Evolutionary conservation across 1,140 invertebrate species (phyloP), one percentile per base, ranked within the genome.

Genomic region (Orius laevigatus): DNA sequence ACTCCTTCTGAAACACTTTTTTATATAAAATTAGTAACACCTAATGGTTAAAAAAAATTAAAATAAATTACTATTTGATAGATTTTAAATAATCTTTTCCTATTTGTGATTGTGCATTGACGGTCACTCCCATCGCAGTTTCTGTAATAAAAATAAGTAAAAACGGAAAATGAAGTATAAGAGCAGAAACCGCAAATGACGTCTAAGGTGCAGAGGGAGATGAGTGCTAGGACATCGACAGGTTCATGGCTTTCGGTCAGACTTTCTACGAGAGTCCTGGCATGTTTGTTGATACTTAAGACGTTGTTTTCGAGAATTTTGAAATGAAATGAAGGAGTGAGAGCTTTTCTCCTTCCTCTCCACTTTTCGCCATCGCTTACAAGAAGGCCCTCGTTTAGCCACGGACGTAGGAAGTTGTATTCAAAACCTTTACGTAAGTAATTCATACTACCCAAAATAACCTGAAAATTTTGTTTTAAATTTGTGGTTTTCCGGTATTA

Each of bases 131-230:
- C 79, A 83, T 82, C 2, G 76, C 75, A 43, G 72, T 77, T 54
- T 79, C 77, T 69, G 58, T 2, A 57, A 56, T 45, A 50, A 41
- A 45, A 49, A 51, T n/a, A n/a, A n/a, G n/a, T n/a, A n/a, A 55
- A 38, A 54, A 53, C 15, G 11, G 9, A 43, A 14, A n/a, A 14
- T 8, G 16, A 16, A 12, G 8, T 18, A 18, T 11, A 48, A 40
- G n/a, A n/a, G n/a, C n/a, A n/a, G n/a, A n/a, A 19, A 70, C 70
- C 64, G 59, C 79, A 81, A 51, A 84, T 81, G 33, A 80, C 72
- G 56, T 85, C 81, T 18, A 84, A 60, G 8, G 79, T 66, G 52
- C 73, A 76, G 11, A 81, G 64, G 58, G 75, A 74, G 0, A 70
- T 57, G 3, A 72, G 66, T 9, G 80, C 64, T 14, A 75, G 65